Percentiles rank a stretch among this genome's conserved stretches.
Evolutionary conservation across 2,113 vertebrate species (phyloP).

Genomic region (Podocnemis expansa): DNA sequence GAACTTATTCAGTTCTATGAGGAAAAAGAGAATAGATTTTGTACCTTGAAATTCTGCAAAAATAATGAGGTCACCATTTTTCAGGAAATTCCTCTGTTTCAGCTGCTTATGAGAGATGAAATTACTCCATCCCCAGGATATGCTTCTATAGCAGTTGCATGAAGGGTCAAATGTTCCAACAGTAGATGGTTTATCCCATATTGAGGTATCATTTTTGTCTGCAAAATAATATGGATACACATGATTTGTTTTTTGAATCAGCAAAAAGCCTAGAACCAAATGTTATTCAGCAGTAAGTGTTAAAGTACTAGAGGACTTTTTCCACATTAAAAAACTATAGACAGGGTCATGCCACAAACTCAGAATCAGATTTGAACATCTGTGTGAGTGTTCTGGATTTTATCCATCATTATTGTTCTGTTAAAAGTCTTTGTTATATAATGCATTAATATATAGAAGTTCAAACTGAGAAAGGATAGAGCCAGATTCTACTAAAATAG

Average conservation of each 20-base stretch:
- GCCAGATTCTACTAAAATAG: background rate
- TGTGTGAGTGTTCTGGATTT: background rate
- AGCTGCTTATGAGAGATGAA: slow-evolving; percentile 86
- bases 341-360: background rate
- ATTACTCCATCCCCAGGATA: slow-evolving; percentile 77
- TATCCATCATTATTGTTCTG: background rate
- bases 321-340: background rate
- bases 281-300: background rate
- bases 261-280: background rate
- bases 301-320: background rate
- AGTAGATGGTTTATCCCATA: slow-evolving; percentile 84
- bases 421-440: background rate
- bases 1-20: background rate
- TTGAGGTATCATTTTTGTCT: slow-evolving; percentile 46
- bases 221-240: background rate
- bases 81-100: slow-evolving; percentile 82
- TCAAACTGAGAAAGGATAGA: background rate
- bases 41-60: slow-evolving; percentile 87
- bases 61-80: slow-evolving; percentile 88
- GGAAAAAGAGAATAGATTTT: background rate
- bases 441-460: background rate
- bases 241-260: background rate
- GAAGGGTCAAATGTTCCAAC: slow-evolving; percentile 70
- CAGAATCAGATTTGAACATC: background rate
- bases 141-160: slow-evolving; percentile 75